Conservation (phyloP, 2,113 vertebrate genomes). For the Gobio gobio region DNA sequence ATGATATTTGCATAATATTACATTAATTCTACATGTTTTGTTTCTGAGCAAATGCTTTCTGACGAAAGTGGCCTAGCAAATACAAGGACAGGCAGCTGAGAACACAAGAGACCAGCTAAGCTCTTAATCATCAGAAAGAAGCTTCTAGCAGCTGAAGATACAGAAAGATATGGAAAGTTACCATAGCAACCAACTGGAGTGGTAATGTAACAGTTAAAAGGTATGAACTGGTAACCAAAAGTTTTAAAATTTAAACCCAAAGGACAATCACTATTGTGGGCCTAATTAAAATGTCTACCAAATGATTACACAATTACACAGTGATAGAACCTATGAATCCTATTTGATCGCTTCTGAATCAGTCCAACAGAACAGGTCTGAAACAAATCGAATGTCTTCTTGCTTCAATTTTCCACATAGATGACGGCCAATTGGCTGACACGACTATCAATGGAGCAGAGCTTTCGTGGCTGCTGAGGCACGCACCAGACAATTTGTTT, state of each 20-base stretch:
- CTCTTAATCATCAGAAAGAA: background rate
- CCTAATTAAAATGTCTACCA: background rate
- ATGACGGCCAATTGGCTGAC: background rate
- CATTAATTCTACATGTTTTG: background rate
- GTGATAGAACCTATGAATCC: background rate
- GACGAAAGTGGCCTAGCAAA: background rate
- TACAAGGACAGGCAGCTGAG: background rate
- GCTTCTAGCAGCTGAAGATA: background rate
- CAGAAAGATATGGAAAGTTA: background rate
- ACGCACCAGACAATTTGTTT: background rate
- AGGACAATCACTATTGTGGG: background rate
- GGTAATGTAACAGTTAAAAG: too few species aligned
- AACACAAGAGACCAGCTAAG: background rate
- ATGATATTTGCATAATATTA: background rate
- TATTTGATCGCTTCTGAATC: background rate
- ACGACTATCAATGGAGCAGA: background rate
- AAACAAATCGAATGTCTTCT: background rate
- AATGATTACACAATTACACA: background rate
- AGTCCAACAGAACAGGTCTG: background rate
- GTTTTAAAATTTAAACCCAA: background rate
- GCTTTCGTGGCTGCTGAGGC: background rate
- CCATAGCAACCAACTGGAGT: background rate
- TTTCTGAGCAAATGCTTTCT: background rate
- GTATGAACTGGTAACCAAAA: background rate
- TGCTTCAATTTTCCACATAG: background rate